Evolutionary conservation across 2,888 invertebrate genomes (phyloP), one percentile per base, ranked within the genome.

Genomic region (Agapostemon virescens): DNA sequence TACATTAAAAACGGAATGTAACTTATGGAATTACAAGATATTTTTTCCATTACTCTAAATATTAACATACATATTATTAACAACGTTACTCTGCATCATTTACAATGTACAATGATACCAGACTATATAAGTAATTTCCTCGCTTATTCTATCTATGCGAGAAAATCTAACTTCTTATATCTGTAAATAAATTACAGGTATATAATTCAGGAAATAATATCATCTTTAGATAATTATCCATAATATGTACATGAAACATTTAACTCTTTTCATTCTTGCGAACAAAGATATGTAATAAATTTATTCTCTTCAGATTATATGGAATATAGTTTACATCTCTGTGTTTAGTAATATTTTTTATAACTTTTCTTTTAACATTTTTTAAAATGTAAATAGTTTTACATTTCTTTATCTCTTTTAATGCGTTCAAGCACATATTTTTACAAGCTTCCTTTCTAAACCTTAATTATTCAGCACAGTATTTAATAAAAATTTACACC

Each of bases 1-100:
- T 71, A 58, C 61, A n/a, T 49, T 77, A 85, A 81, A 20, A 70
- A 79, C 77, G 85, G 85, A 85, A 85, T 85, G 85, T 81, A 45
- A 74, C 66, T 61, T 76, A 38, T 42, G 81, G 71, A 73, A 83
- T 83, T 81, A 83, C 70, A 84, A 74, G 40, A 74, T 73, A 73
- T 80, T 64, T 81, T 69, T 80, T 64, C 55, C 64, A 49, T 77
- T 64, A 73, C 42, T 15, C 75, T 81, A 82, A 73, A 66, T 73
- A 79, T 73, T 82, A 79, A 85, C 82, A 70, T 73, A 52, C 40
- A 64, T 75, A 58, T 76, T 75, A 74, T 70, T 83, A 85, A 85
- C 75, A 76, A 68, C 68, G 61, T 74, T 42, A 69, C 38, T 75
- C 49, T 72, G 71, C 45, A 78, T 81, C 81, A 83, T 72, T 78